Percentiles rank a stretch among this genome's conserved stretches.
phyloP scores from a whole-genome alignment of 2,113 vertebrate genomes.

The Corythornis vintsioides region DNA sequence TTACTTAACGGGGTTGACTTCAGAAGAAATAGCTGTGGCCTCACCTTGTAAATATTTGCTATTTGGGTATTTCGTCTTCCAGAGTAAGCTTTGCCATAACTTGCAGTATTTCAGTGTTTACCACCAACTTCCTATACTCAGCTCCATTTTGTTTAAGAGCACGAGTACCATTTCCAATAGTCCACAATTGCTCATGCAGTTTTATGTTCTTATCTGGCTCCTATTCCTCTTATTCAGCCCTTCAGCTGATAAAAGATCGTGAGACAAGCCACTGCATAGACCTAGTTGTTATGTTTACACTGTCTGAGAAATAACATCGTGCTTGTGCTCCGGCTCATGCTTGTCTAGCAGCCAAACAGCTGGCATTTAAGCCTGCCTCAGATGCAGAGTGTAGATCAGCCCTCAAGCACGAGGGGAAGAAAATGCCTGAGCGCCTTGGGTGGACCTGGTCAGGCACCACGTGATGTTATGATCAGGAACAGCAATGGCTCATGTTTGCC shows the following conservation, averaged over 20 bases:
- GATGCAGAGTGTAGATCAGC: neutral
- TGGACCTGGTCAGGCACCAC: neutral
- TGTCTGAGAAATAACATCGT: neutral
- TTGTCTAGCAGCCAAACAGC: neutral
- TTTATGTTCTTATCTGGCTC: neutral
- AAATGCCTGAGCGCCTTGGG: neutral
- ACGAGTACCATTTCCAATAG: neutral
- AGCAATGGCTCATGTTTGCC: neutral
- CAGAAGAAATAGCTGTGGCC: neutral
- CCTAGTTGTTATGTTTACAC: neutral
- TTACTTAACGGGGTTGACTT: neutral
- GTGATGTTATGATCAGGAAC: neutral
- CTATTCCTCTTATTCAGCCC: neutral
- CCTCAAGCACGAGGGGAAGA: neutral
- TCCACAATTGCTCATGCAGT: neutral
- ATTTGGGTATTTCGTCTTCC: neutral
- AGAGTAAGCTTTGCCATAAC: neutral
- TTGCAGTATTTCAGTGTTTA: neutral
- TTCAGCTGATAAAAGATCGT: neutral
- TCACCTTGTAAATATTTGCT: slow-evolving; percentile 1
- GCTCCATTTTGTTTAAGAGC: neutral
- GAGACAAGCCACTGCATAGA: neutral
- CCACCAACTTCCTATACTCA: neutral
- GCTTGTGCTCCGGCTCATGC: neutral
- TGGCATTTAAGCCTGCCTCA: neutral